phyloP scores from a whole-genome alignment of 2,113 vertebrate genomes.

The Scytalopus superciliaris region DNA sequence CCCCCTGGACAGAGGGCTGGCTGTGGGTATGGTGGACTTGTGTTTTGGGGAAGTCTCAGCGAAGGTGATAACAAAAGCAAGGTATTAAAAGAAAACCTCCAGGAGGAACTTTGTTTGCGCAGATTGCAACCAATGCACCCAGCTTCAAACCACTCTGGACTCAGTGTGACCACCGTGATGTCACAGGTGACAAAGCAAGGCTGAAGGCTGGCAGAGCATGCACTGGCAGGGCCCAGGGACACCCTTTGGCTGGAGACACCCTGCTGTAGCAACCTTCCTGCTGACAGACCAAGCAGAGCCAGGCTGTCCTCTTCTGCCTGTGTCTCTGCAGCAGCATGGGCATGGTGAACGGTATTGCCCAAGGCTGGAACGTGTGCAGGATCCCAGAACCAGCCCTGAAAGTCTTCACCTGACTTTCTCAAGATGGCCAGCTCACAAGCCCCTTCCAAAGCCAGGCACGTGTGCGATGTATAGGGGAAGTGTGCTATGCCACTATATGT shows the following conservation, averaged over 20 bases:
- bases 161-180: neutral
- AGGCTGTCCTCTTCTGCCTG: neutral
- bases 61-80: neutral
- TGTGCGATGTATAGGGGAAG: neutral
- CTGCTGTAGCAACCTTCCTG: neutral
- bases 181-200: neutral
- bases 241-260: neutral
- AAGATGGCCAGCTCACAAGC: fast-evolving
- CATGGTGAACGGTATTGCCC: neutral
- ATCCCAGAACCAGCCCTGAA: neutral
- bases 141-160: neutral
- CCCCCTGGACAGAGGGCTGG: neutral
- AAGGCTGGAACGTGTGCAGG: neutral
- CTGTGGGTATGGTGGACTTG: neutral
- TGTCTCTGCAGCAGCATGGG: neutral
- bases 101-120: neutral
- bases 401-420: neutral
- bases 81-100: fast-evolving
- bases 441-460: neutral
- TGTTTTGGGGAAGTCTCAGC: neutral
- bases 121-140: neutral
- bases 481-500: fast-evolving
- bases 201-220: neutral
- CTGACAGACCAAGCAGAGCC: neutral
- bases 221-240: neutral